Percentiles rank a stretch among this genome's conserved stretches.
Evolutionary conservation across 2,113 vertebrate species (phyloP).

Genomic region (Leucosticte australis): DNA sequence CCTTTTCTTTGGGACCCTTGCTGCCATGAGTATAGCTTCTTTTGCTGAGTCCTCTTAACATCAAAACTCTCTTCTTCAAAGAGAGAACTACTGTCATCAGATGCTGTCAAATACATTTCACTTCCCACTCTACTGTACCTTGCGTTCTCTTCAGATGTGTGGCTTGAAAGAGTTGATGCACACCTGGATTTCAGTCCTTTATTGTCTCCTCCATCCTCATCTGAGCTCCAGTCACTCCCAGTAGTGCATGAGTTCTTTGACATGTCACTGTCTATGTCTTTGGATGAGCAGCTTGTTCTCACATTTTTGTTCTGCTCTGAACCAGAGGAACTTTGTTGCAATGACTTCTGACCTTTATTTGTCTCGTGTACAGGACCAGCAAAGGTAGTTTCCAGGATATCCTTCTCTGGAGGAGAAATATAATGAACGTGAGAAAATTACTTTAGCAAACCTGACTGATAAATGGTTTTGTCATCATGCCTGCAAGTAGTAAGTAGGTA

Average conservation of each 20-base stretch:
- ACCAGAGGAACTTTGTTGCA: constrained; percentile 41
- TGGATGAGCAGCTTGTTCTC: constrained; percentile 47
- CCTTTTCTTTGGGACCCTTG: constrained; percentile 71
- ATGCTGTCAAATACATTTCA: constrained; percentile 88
- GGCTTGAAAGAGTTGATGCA: constrained; percentile 75
- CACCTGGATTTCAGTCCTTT: constrained; percentile 70
- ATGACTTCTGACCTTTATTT: constrained; percentile 56
- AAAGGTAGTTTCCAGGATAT: constrained; percentile 64
- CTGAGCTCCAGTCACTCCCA: constrained; percentile 78
- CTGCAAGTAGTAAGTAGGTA: background rate
- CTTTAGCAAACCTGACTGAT: constrained; percentile 14
- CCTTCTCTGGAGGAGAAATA: constrained; percentile 74
- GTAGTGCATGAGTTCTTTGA: constrained; percentile 71
- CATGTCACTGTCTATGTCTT: constrained; percentile 47
- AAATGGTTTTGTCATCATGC: background rate
- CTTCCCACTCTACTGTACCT: constrained; percentile 79
- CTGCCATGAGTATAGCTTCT: constrained; percentile 74
- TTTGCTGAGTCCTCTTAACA: constrained; percentile 73
- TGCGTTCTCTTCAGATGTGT: constrained; percentile 77
- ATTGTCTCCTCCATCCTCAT: constrained; percentile 71
- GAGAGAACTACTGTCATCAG: constrained; percentile 91
- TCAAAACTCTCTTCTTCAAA: constrained; percentile 85
- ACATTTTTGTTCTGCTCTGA: constrained; percentile 60
- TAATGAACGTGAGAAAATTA: constrained; percentile 19
- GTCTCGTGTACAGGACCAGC: constrained; percentile 48